Evolutionary conservation across 2,797 vertebrate genomes (phyloP), one percentile per base, ranked within the genome.

Genomic region (Cirrhinus mrigala): DNA sequence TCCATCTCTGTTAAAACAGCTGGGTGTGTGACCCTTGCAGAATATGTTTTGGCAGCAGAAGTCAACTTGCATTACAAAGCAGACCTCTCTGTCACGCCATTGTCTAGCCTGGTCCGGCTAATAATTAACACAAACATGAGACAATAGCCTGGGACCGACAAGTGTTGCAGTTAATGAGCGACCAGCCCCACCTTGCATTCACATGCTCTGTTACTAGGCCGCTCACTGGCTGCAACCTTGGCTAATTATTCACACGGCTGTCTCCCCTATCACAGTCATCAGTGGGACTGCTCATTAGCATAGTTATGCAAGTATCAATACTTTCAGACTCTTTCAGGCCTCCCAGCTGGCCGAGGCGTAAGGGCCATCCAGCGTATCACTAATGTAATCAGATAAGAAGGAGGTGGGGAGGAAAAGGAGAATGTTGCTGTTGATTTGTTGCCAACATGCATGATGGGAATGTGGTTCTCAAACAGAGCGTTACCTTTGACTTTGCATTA

Each of bases 111-210:
- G 88, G 90, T 79, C 79, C 90, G 93, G 93, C 93, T 95, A 95
- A 95, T 95, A 91, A 96, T 96, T 95, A 96, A 94, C 94, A 92
- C 92, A 92, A 93, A 92, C 93, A 92, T 80, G 75, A 90, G 91
- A 95, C 94, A 96, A 95, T 93, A 86, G 90, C 86, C 85, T 82
- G 82, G 70, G 78, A 60, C 85, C 83, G 73, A 80, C 66, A 85
- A 84, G 92, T 37, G 86, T 90, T 91, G 88, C 83, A 87, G 91
- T 89, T 94, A 95, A 95, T 94, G 93, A 93, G 93, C 64, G 60
- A 92, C 83, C 78, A 27, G 89, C 93, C 93, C 93, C 94, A 93
- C 94, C 94, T 94, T 90, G 64, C 91, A 94, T 91, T 94, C 93
- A 88, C 92, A 85, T 89, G 92, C 92, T 92, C 89, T 87, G 90